phyloP scores from a whole-genome alignment of 1,140 invertebrate genomes.

The Caenorhabditis inopinata region DNA sequence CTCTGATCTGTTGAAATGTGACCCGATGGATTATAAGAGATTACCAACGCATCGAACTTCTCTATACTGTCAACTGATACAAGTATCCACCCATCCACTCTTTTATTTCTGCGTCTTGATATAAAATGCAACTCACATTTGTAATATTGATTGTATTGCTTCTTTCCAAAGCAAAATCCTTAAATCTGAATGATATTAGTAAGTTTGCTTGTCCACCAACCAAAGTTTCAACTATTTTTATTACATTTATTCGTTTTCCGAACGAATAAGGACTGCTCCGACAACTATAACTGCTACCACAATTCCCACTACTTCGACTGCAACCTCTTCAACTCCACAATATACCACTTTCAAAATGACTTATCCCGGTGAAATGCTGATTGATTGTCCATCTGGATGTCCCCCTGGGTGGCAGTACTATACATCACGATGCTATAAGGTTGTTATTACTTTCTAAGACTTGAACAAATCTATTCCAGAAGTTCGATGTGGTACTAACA shows the following conservation, averaged over 20 bases:
- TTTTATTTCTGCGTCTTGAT: no score
- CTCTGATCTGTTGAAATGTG: no score
- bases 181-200: no score
- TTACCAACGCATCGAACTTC: background rate
- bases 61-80: no score
- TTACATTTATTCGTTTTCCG: no score
- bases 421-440: background rate
- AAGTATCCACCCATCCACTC: no score
- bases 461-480: background rate
- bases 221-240: no score
- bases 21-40: background rate
- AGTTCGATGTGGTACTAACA: background rate
- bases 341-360: background rate
- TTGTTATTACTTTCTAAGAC: background rate
- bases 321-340: conserved; percentile 11
- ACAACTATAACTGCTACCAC: background rate
- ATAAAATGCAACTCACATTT: no score
- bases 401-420: background rate
- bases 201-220: no score
- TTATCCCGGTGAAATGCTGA: background rate
- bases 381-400: background rate
- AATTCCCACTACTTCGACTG: conserved; percentile 35
- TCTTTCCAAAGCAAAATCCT: no score
- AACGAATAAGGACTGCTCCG: no score
- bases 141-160: no score